Conservation (phyloP, 1,140 invertebrate species). For the Glossosoma conforme region DNA sequence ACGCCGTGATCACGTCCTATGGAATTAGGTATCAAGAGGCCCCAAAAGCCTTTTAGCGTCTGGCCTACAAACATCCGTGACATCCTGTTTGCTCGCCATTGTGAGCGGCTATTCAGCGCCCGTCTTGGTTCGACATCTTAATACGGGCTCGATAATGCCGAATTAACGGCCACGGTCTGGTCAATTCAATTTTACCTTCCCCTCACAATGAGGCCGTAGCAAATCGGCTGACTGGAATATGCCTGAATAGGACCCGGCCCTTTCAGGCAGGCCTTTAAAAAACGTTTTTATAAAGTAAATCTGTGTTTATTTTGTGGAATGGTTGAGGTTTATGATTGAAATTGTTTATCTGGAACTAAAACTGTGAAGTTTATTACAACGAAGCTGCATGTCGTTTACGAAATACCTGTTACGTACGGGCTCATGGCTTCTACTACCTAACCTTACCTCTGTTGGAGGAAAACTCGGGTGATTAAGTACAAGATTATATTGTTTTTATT, state of each 20-base stretch:
- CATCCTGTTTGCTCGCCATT: conserved; percentile 29
- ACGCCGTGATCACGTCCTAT: neutral
- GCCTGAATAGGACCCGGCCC: conserved; percentile 16
- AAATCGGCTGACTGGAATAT: conserved; percentile 21
- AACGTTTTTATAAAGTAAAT: neutral
- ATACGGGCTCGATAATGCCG: conserved; percentile 21
- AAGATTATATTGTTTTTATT: too few species aligned
- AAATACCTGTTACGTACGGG: too few species aligned
- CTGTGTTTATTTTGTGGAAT: conserved; percentile 4
- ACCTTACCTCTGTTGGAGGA: too few species aligned
- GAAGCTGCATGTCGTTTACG: too few species aligned
- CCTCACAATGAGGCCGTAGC: conserved; percentile 18
- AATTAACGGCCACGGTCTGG: conserved; percentile 19
- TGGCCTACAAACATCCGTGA: conserved; percentile 23
- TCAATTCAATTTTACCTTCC: conserved; percentile 28
- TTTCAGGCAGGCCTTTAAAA: neutral
- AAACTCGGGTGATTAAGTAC: too few species aligned
- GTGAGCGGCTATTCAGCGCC: conserved; percentile 17
- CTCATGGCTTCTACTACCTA: too few species aligned
- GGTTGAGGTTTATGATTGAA: too few species aligned
- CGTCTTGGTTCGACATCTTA: conserved; percentile 27
- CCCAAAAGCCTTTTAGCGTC: neutral
- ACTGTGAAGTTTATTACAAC: too few species aligned
- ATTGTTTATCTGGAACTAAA: too few species aligned
- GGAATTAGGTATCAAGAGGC: neutral